Percentiles rank a stretch among this genome's conserved stretches.
phyloP scores from a whole-genome alignment of 2,113 vertebrate genomes.

The Upupa epops region DNA sequence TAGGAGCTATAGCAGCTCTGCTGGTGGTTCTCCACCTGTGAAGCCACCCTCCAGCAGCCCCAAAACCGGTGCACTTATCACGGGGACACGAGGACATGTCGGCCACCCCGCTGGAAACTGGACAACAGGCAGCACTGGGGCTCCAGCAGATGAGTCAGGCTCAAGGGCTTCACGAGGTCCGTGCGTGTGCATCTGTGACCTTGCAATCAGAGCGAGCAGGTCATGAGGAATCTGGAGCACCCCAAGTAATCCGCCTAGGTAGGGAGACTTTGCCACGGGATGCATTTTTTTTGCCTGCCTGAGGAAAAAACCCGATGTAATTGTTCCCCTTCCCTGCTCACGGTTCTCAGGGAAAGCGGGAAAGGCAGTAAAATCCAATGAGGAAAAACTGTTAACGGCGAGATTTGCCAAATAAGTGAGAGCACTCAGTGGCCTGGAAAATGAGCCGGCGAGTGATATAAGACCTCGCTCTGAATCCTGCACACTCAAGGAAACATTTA shows the following conservation, averaged over 20 bases:
- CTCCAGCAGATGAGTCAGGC: background rate
- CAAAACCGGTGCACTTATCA: background rate
- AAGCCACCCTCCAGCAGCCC: background rate
- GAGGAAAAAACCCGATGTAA: background rate
- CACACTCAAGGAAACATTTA: slow-evolving; percentile 67
- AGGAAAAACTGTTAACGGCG: slow-evolving; percentile 9
- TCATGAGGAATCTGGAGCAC: background rate
- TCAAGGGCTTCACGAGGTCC: background rate
- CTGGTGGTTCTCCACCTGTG: background rate
- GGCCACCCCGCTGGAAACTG: background rate
- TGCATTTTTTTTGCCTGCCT: background rate
- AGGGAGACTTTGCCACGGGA: background rate
- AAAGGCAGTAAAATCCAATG: slow-evolving; percentile 31
- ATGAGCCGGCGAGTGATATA: slow-evolving; percentile 60
- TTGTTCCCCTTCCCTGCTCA: background rate
- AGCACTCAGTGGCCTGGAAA: slow-evolving; percentile 65
- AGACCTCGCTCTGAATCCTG: slow-evolving; percentile 50
- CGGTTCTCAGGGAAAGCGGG: background rate
- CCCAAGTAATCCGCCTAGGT: background rate
- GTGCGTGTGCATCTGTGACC: background rate
- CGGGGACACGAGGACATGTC: too few relatives aligned
- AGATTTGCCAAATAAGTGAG: slow-evolving; percentile 65
- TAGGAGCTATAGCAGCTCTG: background rate
- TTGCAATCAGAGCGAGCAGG: accelerated
- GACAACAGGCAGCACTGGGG: background rate